These are phyloP conservation scores for Trachelus stipa DNA, from an alignment of 2,888 invertebrate species.

Conservation along the genomic window DNA sequence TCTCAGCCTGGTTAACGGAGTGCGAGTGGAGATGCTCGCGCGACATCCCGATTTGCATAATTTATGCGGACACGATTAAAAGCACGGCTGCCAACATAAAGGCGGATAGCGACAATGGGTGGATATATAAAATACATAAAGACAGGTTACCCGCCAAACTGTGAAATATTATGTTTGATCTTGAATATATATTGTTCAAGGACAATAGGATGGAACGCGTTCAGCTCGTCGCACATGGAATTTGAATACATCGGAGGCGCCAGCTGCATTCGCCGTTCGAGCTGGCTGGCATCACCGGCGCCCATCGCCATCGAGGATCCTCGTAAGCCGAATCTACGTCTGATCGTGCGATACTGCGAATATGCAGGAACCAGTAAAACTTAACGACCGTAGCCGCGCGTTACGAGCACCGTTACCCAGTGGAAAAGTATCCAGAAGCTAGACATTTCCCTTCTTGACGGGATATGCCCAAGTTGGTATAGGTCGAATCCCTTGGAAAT, in stretches of 20 bases:
- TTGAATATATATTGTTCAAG: not conserved
- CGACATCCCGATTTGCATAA: not conserved
- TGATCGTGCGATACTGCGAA: constrained; percentile 26
- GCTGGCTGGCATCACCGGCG: not conserved
- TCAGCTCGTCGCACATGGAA: not conserved
- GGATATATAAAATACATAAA: no score
- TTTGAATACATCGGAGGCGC: not conserved
- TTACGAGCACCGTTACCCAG: not conserved
- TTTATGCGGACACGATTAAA: not conserved
- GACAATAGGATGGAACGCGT: not conserved
- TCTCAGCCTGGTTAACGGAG: not conserved
- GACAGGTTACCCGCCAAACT: not conserved
- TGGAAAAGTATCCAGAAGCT: not conserved
- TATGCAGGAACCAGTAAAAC: constrained; percentile 32
- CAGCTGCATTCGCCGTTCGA: not conserved
- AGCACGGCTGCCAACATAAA: not conserved
- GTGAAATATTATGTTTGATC: not conserved
- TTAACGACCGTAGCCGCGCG: constrained; percentile 21
- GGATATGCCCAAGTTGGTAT: not conserved
- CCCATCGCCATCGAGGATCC: constrained; percentile 37
- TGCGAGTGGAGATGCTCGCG: not conserved
- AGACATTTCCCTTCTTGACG: not conserved
- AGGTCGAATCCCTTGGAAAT: not conserved
- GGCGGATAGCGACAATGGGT: not conserved
- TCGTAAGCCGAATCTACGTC: constrained; percentile 8